Evolutionary conservation across 2,888 invertebrate genomes (phyloP), one percentile per base, ranked within the genome.

Genomic region (Phengaris alcon): DNA sequence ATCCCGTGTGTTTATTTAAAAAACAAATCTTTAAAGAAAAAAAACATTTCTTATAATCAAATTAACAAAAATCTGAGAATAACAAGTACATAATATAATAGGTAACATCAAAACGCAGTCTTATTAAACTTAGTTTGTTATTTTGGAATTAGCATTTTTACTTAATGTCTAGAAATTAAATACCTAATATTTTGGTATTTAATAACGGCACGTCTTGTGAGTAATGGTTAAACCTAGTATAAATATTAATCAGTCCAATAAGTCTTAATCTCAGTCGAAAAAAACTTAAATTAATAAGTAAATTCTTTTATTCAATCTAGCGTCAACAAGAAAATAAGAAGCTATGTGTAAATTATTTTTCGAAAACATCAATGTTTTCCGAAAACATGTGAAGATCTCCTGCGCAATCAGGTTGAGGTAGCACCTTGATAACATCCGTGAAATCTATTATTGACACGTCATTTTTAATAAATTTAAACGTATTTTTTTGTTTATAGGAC

Each of bases 371-470:
- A 68, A 44, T 68, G 68, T 57, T 57, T 55, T 57, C 22, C 44
- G 55, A 55, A 73, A 73, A 73, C 35, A 73, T 55, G 22, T 73
- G 55, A 44, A 55, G 12, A 12, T 57, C 35, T 22, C 55, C 55
- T 73, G n/a, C 51, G 52, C 48, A 51, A 51, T 72, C 51, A 72
- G 72, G 51, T 15, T 52, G 52, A 51, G 72, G 51, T 15, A 72
- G 72, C 48, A 72, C n/a, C n/a, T 48, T 51, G 22, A 72, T 51
- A 72, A 72, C 22, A 51, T 51, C 52, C 7, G 48, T 72, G 51
- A 72, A 72, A 48, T 72, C 72, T 51, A 72, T 72, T 72, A 72
- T 72, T 72, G 72, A 72, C 15, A 72, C 72, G 51, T 72, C 72
- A 72, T 72, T 72, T 72, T 52, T 51, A 72, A 72, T 51, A n/a